Evolutionary conservation across 2,888 invertebrate genomes (phyloP).

Genomic region (Therioaphis trifolii): DNA sequence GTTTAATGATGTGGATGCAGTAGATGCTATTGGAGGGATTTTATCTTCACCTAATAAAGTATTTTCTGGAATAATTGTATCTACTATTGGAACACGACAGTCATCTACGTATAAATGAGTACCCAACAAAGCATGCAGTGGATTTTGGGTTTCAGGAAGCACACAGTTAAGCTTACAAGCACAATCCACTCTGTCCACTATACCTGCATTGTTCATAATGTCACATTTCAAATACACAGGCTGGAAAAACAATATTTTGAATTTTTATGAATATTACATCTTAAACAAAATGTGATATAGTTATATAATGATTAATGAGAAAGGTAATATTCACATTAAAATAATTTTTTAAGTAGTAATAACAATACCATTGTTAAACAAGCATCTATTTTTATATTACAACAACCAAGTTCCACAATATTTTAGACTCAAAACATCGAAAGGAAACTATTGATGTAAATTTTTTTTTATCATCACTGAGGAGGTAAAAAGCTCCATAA

Average conservation of each 20-base stretch:
- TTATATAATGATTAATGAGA: background rate
- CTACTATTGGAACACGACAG: constrained; percentile 38
- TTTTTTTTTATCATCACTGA: too few relatives aligned
- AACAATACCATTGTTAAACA: too few relatives aligned
- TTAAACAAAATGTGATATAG: constrained; percentile 44
- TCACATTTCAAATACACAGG: constrained; percentile 82
- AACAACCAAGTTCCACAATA: too few relatives aligned
- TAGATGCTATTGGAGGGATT: constrained; percentile 6
- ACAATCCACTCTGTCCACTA: constrained; percentile 68
- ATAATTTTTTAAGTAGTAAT: constrained; percentile 36
- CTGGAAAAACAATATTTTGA: constrained; percentile 72
- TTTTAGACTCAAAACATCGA: too few relatives aligned
- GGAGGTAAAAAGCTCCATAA: too few relatives aligned
- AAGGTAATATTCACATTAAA: constrained; percentile 2
- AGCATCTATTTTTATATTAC: too few relatives aligned
- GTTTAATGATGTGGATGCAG: constrained; percentile 1
- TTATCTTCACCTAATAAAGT: constrained; percentile 29
- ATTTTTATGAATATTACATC: constrained; percentile 50
- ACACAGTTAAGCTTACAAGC: constrained; percentile 60
- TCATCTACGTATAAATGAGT: constrained; percentile 36
- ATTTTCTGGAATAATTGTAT: constrained; percentile 25
- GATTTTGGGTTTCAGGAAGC: constrained; percentile 48
- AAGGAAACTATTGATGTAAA: too few relatives aligned
- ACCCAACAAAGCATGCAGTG: constrained; percentile 54
- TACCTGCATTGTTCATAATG: constrained; percentile 83